Percentiles rank a stretch among this genome's conserved stretches.
Conservation (phyloP, 2,113 vertebrate genomes). For the Hypomesus transpacificus region DNA sequence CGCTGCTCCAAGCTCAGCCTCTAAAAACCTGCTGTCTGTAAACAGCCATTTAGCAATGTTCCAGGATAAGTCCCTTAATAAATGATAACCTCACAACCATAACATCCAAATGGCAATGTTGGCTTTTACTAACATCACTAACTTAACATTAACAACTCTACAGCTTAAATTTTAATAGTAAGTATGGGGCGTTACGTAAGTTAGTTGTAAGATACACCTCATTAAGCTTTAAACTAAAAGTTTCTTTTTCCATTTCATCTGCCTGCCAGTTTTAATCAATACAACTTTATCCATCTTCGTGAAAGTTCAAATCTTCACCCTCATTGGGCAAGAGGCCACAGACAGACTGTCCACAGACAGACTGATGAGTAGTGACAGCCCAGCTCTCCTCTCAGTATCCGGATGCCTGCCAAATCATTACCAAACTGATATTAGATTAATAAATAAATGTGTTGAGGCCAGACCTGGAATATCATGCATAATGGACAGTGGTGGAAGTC, state of each 20-base stretch:
- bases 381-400: constrained; percentile 1
- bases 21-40: background rate
- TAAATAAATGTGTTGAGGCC: constrained; percentile 15
- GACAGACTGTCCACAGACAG: constrained; percentile 15
- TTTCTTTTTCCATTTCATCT: no score
- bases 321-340: background rate
- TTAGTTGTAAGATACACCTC: no score
- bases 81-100: no score
- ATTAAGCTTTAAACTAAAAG: no score
- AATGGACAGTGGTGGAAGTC: constrained; percentile 20
- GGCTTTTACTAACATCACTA: no score
- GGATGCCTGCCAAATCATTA: constrained; percentile 13
- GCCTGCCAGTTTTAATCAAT: no score
- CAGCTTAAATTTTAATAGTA: no score
- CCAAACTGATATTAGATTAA: constrained; percentile 15
- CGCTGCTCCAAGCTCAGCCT: no score
- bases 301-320: background rate
- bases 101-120: no score
- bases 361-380: constrained; percentile 29
- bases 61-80: no score
- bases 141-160: no score
- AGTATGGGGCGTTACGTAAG: no score
- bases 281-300: background rate
- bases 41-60: background rate
- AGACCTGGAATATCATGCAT: constrained; percentile 15